Evolutionary conservation across 2,888 invertebrate species (phyloP).

Genomic region (Dermolepida albohirtum): DNA sequence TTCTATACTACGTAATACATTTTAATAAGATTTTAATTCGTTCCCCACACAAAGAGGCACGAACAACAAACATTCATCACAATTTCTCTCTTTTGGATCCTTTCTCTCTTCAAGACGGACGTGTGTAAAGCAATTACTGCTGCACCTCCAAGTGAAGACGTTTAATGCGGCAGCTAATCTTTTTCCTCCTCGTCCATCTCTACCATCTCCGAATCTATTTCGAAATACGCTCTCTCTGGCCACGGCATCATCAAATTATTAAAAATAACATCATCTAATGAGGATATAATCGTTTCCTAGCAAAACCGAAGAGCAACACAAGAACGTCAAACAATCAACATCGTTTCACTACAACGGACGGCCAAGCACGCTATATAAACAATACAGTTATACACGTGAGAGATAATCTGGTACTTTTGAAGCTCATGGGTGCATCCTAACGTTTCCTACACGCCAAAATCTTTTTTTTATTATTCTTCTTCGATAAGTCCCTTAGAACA

Average conservation of each 20-base stretch:
- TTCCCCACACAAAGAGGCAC: slow-evolving; percentile 31
- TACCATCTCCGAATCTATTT: slow-evolving; percentile 32
- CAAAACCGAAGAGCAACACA: slow-evolving; percentile 13
- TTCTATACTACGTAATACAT: slow-evolving; percentile 8
- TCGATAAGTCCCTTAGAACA: no score
- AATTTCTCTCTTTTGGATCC: slow-evolving; percentile 30
- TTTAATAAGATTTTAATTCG: slow-evolving; percentile 38
- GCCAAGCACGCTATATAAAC: no score
- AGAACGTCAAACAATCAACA: slow-evolving; percentile 4
- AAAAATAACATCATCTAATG: slow-evolving; percentile 38
- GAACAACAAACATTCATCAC: slow-evolving; percentile 39
- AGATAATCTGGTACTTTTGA: no score
- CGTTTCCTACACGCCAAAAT: no score
- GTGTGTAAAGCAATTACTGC: slow-evolving; percentile 30
- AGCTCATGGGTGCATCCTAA: no score
- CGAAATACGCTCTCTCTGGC: slow-evolving; percentile 9
- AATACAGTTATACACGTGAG: no score
- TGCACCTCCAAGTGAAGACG: slow-evolving; percentile 39
- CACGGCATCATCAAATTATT: slow-evolving; percentile 35
- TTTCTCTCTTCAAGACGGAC: slow-evolving; percentile 18
- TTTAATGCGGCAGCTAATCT: slow-evolving; percentile 39
- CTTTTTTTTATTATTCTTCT: no score
- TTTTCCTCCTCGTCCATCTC: slow-evolving; percentile 1
- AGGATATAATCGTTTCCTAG: slow-evolving; percentile 38
- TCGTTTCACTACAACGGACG: no score